Conservation (phyloP, 2,113 vertebrate species). For the Ciconia stormi region DNA sequence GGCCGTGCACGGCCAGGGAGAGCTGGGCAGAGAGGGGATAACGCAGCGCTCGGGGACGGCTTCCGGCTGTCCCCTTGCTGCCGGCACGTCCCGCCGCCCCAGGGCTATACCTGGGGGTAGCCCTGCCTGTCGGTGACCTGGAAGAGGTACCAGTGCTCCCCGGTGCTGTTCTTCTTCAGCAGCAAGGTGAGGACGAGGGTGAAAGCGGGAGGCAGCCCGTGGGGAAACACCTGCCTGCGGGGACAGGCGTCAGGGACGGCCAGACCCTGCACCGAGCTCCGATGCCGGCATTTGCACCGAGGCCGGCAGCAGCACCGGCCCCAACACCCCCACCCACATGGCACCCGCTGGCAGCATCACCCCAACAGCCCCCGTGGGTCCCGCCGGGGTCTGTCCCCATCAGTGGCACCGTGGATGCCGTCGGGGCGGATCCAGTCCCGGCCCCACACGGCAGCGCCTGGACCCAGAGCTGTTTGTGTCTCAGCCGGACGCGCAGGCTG, state of each 20-base stretch:
- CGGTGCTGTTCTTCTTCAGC: conserved; percentile 87
- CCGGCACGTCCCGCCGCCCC: fast-evolving
- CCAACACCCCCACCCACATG: background rate
- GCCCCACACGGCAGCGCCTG: background rate
- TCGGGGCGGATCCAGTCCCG: fast-evolving
- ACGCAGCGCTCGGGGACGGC: fast-evolving
- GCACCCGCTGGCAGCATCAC: background rate
- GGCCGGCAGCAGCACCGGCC: background rate
- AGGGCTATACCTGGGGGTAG: conserved; percentile 85
- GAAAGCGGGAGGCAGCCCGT: conserved; percentile 86
- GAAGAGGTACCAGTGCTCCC: conserved; percentile 88
- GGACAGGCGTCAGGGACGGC: background rate
- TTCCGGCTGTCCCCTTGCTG: fast-evolving
- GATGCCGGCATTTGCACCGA: fast-evolving
- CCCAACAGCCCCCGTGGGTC: background rate
- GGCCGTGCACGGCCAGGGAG: conserved; percentile 85
- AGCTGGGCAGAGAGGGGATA: conserved; percentile 73
- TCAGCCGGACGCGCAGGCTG: background rate
- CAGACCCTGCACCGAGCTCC: fast-evolving
- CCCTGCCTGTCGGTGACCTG: conserved; percentile 88
- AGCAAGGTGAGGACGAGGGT: conserved; percentile 88
- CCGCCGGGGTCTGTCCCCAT: background rate
- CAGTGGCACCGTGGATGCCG: background rate
- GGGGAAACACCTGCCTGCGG: conserved; percentile 87
- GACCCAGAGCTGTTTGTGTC: background rate